Conservation (phyloP, 2,113 vertebrate genomes). For the Bostrychus sinensis region DNA sequence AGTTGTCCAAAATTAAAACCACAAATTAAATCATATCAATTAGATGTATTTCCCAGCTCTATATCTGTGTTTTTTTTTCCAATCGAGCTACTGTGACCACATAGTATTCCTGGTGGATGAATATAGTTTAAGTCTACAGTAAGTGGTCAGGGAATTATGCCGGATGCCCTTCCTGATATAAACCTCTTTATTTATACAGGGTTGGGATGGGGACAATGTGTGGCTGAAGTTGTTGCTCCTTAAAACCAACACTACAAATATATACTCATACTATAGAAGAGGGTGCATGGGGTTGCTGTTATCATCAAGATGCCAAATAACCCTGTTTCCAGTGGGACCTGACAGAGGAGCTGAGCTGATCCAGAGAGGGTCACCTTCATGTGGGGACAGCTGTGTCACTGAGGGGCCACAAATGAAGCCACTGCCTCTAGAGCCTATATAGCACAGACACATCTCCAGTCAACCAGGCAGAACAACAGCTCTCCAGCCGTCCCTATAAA, state of each 20-base stretch:
- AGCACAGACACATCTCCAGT: conserved; percentile 53
- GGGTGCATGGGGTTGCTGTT: conserved; percentile 55
- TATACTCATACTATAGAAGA: conserved; percentile 9
- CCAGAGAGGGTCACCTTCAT: conserved; percentile 79
- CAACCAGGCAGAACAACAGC: conserved; percentile 68
- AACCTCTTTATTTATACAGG: neutral
- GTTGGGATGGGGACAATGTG: neutral
- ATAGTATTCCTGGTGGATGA: no score
- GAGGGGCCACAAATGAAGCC: conserved; percentile 54
- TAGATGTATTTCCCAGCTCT: no score
- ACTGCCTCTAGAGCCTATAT: conserved; percentile 44
- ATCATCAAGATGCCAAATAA: conserved; percentile 81
- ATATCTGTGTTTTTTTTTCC: no score
- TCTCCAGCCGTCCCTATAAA: conserved; percentile 36
- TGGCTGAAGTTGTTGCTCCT: neutral
- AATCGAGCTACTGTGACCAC: no score
- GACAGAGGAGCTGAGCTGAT: conserved; percentile 58
- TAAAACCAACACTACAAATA: neutral
- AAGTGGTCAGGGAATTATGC: neutral
- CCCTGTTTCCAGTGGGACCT: conserved; percentile 67
- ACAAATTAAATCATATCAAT: no score
- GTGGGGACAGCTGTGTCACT: conserved; percentile 67
- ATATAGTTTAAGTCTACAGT: neutral
- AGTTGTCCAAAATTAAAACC: no score
- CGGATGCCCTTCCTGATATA: neutral